Conservation (phyloP, 2,888 invertebrate genomes). For the Euzetes globulus region DNA sequence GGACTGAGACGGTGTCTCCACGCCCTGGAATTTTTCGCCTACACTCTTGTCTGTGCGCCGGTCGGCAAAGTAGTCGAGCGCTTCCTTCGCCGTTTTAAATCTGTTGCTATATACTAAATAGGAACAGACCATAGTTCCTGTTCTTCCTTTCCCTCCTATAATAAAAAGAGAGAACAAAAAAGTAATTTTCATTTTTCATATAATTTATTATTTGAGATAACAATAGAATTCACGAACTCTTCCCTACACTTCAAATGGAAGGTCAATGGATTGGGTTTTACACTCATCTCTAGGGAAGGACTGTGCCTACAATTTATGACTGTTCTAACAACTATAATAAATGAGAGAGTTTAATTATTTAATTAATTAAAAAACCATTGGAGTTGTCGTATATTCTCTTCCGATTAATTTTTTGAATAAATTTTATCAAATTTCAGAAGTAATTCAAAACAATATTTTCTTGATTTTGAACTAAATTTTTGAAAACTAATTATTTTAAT, state of each 20-base stretch:
- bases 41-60: conserved; percentile 50
- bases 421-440: not conserved
- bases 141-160: conserved; percentile 51
- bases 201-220: not conserved
- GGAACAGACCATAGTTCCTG: conserved; percentile 52
- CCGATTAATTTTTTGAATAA: not conserved
- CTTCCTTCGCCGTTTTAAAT: conserved; percentile 49
- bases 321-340: no score
- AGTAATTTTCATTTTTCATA: not conserved
- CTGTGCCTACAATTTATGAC: no score
- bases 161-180: not conserved
- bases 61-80: conserved; percentile 51
- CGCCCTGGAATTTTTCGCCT: conserved; percentile 51
- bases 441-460: not conserved
- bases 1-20: conserved; percentile 53
- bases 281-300: not conserved
- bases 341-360: no score
- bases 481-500: not conserved
- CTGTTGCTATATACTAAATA: conserved; percentile 51
- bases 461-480: no score
- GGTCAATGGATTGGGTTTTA: not conserved
- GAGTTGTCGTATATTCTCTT: no score
- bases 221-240: conserved; percentile 5
- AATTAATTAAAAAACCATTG: no score
- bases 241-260: not conserved